phyloP scores from a whole-genome alignment of 2,888 invertebrate species.

The Lasius fuliginosus region DNA sequence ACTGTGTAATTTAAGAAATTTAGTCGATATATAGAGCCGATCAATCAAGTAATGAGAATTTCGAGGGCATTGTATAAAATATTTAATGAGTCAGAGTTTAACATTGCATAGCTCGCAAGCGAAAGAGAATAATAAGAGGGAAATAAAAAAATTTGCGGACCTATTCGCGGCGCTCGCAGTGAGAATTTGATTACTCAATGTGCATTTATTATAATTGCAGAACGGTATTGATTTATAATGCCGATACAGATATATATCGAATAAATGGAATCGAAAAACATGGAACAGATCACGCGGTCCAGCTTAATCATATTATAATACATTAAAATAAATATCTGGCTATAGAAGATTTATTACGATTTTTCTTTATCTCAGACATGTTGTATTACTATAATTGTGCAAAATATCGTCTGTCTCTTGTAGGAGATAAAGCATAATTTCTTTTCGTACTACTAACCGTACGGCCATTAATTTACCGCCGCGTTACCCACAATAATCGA shows the following conservation, averaged over 20 bases:
- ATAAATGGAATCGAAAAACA: background rate
- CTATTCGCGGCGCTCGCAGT: conserved; percentile 44
- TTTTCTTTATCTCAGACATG: background rate
- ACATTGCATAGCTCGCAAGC: conserved; percentile 44
- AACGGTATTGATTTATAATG: conserved; percentile 41
- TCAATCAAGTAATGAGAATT: conserved; percentile 28
- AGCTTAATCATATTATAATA: background rate
- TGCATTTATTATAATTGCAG: conserved; percentile 51
- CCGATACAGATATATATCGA: background rate
- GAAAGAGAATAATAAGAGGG: conserved; percentile 45
- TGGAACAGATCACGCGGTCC: background rate
- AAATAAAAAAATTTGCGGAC: conserved; percentile 20
- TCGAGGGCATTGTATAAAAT: conserved; percentile 45
- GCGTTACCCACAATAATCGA: background rate
- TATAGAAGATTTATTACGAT: background rate
- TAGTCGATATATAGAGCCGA: background rate
- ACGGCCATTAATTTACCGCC: conserved; percentile 22
- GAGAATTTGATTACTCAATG: conserved; percentile 67
- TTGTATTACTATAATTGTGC: background rate
- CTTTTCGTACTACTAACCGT: background rate
- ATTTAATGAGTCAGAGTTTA: conserved; percentile 68
- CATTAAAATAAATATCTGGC: background rate
- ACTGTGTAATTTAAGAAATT: conserved; percentile 12
- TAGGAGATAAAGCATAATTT: background rate
- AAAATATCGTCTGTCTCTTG: background rate